Conservation (phyloP, 2,113 vertebrate genomes). For the Ptychochromis oligacanthus region DNA sequence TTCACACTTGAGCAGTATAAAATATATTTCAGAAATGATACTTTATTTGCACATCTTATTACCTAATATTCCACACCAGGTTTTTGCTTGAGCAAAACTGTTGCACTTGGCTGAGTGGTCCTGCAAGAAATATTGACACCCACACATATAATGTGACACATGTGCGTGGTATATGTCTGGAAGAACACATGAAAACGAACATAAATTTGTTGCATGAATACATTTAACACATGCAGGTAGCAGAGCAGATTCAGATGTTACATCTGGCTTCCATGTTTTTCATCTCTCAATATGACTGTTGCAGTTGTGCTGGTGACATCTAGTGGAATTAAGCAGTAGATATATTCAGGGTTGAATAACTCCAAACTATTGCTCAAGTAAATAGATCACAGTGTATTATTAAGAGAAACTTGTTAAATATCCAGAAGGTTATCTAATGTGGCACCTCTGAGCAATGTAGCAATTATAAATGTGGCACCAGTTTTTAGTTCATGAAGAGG, state of each 20-base stretch:
- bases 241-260: conserved; percentile 11
- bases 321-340: conserved; percentile 44
- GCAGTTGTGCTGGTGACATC: conserved; percentile 59
- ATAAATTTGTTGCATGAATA: conserved; percentile 22
- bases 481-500: no score
- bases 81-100: not conserved
- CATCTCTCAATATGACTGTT: not conserved
- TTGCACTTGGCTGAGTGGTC: not conserved
- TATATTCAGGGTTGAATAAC: not conserved
- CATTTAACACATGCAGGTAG: conserved; percentile 19
- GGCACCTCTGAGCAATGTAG: not conserved
- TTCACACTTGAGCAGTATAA: not conserved
- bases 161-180: conserved; percentile 7
- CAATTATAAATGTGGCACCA: not conserved
- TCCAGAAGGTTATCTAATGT: not conserved
- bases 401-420: not conserved
- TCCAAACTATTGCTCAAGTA: not conserved
- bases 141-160: conserved; percentile 3
- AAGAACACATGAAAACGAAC: conserved; percentile 8
- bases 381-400: not conserved
- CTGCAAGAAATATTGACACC: conserved; percentile 15
- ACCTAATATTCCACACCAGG: not conserved
- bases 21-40: not conserved
- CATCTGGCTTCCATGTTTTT: not conserved
- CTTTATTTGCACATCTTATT: accelerated